Percentiles rank a stretch among this genome's conserved stretches.
Evolutionary conservation across 2,113 vertebrate genomes (phyloP).

Genomic region (Dicaeum eximium): DNA sequence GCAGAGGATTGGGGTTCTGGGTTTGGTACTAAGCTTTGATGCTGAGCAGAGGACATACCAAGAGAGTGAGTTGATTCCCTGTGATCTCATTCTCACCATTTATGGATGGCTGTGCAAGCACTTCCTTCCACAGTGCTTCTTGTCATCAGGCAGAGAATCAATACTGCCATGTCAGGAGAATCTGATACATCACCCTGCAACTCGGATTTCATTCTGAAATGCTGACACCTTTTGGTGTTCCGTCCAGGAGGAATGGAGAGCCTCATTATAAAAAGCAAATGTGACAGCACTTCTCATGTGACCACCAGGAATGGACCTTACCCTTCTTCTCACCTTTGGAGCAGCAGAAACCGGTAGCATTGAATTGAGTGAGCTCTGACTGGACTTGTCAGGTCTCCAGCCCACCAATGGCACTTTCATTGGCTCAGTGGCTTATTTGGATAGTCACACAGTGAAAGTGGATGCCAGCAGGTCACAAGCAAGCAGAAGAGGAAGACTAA

Average conservation of each 20-base stretch:
- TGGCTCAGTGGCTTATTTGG: not conserved
- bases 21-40: not conserved
- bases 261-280: not conserved
- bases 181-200: not conserved
- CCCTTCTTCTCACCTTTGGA: not conserved
- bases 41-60: not conserved
- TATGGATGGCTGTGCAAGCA: not conserved
- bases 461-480: not conserved
- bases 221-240: not conserved
- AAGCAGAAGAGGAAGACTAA: not conserved
- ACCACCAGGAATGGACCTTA: not conserved
- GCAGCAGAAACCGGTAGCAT: accelerated
- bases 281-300: not conserved
- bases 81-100: not conserved
- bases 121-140: not conserved
- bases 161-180: not conserved
- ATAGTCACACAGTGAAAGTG: not conserved
- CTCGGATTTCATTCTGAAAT: not conserved
- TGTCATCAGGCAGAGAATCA: not conserved
- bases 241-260: accelerated
- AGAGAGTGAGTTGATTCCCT: not conserved
- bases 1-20: not conserved
- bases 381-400: not conserved
- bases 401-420: not conserved
- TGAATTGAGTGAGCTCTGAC: not conserved